Evolutionary conservation across 2,113 vertebrate genomes (phyloP).

Genomic region (Conger conger): DNA sequence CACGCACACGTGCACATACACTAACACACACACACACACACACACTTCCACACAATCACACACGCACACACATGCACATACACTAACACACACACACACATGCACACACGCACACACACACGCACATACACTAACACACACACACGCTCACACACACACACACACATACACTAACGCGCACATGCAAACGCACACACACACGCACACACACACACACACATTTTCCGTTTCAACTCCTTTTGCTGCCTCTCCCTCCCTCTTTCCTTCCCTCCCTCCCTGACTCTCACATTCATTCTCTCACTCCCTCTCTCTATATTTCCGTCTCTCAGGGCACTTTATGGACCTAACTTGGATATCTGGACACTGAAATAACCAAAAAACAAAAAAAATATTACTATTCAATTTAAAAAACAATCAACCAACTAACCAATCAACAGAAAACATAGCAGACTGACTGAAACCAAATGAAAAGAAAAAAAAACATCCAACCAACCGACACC

Average conservation of each 20-base stretch:
- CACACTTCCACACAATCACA: no score
- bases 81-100: no score
- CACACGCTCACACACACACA: no score
- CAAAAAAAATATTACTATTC: neutral
- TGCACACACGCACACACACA: no score
- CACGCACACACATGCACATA: no score
- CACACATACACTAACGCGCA: no score
- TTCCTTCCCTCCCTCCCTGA: neutral
- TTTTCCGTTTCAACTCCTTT: neutral
- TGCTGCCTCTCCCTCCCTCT: neutral
- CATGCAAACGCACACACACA: no score
- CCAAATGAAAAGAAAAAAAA: conserved; percentile 50
- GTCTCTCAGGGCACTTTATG: conserved; percentile 55
- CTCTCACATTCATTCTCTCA: conserved; percentile 10
- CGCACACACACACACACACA: no score
- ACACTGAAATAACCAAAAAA: conserved; percentile 47
- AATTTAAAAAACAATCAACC: neutral
- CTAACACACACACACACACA: no score
- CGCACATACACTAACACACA: no score
- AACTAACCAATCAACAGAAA: conserved; percentile 34
- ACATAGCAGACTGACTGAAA: conserved; percentile 52
- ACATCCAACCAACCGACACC: conserved; percentile 45
- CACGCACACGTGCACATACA: no score
- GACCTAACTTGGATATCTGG: conserved; percentile 59
- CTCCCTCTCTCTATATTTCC: conserved; percentile 30